Base-by-base conservation (phyloP, 1,140 invertebrate genomes). In the Euura lappo region DNA sequence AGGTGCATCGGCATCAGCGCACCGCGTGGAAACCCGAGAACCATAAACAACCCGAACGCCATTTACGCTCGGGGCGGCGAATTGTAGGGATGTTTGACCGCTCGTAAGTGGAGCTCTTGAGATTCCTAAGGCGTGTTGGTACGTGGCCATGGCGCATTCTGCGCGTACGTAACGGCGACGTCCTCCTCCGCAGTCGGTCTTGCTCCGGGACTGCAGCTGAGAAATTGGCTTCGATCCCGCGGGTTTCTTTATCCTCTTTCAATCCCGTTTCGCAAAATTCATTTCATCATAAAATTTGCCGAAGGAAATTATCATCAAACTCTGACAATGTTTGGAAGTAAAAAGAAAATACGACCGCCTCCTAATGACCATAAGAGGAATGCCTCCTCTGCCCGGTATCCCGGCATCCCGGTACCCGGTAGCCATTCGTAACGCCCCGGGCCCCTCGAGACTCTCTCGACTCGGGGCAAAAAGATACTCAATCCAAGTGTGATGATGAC, bases 21-120 rank as follows among this genome's bases (percentile, higher is more conserved):
- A 60, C 51, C 51, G 13, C 51, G 51, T 60, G 51, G 10, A n/a
- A 8, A 60, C 51, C 51, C 51, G 51, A 60, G 5, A 60, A 60
- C 51, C 51, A 60, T 60, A 60, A 60, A 60, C 51, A 60, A 60
- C 51, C 28, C 8, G 8, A 8, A n/a, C 51, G 51, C 8, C 51
- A n/a, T 60, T 60, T 60, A 60, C 51, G 51, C 51, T 60, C 51
- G 51, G 51, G 51, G 51, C 51, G 51, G 51, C 51, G 51, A 60
- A 60, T 60, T 60, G 51, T 60, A 60, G 51, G 51, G 51, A 60
- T 60, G 51, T 60, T 60, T 60, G 51, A 60, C 51, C 51, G 51
- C 51, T 28, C 51, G 51, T 60, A 60, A 60, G 51, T 60, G 51
- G 51, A 60, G 51, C 51, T 60, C 51, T 60, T 60, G 51, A 60